Conservation (phyloP, 2,113 vertebrate genomes). For the Eptatretus burgeri region DNA sequence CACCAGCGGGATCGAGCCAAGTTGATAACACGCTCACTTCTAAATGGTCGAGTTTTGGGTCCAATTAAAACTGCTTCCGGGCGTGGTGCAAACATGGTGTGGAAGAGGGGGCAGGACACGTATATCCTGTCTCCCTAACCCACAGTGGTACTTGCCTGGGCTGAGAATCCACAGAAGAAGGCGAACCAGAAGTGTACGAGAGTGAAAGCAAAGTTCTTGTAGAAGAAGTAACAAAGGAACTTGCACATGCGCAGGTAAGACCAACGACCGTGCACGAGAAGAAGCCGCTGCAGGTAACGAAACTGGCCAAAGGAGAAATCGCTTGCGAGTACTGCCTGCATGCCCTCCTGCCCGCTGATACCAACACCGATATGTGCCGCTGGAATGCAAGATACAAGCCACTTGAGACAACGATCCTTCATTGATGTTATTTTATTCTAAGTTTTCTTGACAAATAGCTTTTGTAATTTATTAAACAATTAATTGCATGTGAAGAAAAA, state of each 20-base stretch:
- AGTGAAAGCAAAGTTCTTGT: constrained; percentile 87
- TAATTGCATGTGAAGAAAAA: too few species aligned
- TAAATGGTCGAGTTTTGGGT: too few species aligned
- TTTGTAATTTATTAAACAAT: too few species aligned
- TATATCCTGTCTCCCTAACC: not conserved
- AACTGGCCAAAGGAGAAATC: constrained; percentile 75
- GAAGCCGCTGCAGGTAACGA: constrained; percentile 54
- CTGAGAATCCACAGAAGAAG: constrained; percentile 78
- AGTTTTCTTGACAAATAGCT: too few species aligned
- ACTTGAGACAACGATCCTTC: too few species aligned
- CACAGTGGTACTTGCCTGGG: constrained; percentile 28
- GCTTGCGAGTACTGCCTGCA: constrained; percentile 61
- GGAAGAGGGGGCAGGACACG: not conserved
- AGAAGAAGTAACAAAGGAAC: constrained; percentile 84
- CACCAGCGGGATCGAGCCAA: too few species aligned
- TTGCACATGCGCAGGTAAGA: constrained; percentile 86
- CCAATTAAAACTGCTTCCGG: too few species aligned
- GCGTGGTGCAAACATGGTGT: too few species aligned
- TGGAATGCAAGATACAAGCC: constrained; percentile 11
- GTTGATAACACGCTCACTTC: too few species aligned
- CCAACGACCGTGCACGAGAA: constrained; percentile 74
- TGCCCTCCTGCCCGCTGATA: constrained; percentile 67
- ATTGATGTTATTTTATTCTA: too few species aligned
- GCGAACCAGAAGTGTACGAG: constrained; percentile 81
- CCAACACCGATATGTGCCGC: constrained; percentile 71